A percentile compares a stretch with the other conserved stretches of the same genome.
Evolutionary conservation across 2,797 vertebrate species (phyloP).

Genomic region (Danio aesculapii): DNA sequence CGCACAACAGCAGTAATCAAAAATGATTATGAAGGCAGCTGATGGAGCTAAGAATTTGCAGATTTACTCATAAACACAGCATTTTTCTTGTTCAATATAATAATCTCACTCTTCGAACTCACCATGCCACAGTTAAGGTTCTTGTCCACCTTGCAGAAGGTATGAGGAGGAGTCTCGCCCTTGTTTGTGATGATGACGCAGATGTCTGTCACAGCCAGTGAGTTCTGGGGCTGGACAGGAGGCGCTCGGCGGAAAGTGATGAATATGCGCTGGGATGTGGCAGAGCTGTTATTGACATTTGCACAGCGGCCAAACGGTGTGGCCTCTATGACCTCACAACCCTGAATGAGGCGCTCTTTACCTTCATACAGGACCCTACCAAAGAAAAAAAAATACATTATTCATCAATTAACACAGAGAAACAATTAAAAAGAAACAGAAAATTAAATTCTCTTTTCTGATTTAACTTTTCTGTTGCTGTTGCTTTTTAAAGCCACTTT

Average conservation of each 20-base stretch:
- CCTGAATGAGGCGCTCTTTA: slow-evolving; percentile 92
- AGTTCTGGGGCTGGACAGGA: slow-evolving; percentile 88
- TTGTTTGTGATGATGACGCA: slow-evolving; percentile 96
- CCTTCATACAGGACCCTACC: slow-evolving; percentile 94
- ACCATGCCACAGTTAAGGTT: slow-evolving; percentile 99
- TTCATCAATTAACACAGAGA: no score
- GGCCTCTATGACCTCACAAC: slow-evolving; percentile 94
- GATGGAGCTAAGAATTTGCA: no score
- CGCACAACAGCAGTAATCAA: no score
- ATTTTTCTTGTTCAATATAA: not conserved
- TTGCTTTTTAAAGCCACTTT: no score
- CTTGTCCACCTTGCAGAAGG: slow-evolving; percentile 97
- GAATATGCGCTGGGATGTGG: slow-evolving; percentile 94
- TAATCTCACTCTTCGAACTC: slow-evolving; percentile 57
- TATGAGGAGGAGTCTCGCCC: slow-evolving; percentile 95
- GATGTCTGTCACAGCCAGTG: slow-evolving; percentile 95
- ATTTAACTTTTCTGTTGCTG: no score
- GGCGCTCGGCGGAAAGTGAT: slow-evolving; percentile 90
- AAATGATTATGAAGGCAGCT: no score
- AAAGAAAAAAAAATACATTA: slow-evolving; percentile 22
- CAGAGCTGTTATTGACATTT: slow-evolving; percentile 98
- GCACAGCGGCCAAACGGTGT: slow-evolving; percentile 97
- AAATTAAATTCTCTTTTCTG: no score
- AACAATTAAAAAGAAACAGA: no score
- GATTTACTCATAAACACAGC: no score